Conservation (phyloP, 2,797 vertebrate species). For the Thalassophryne amazonica region DNA sequence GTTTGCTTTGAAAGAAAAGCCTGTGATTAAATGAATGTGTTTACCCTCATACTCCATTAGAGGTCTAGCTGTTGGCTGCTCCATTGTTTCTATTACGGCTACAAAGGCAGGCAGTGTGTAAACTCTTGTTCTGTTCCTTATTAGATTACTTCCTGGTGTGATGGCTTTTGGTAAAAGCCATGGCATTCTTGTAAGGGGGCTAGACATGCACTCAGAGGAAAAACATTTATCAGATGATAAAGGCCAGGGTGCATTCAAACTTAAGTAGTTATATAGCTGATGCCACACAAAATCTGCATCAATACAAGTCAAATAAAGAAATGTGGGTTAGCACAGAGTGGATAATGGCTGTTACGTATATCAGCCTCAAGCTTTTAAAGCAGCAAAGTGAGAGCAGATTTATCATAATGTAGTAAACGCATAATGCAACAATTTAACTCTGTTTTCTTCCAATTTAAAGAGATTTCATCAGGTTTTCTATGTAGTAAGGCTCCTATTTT, state of each 20-base stretch:
- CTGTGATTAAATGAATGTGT: constrained; percentile 89
- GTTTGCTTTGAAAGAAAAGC: constrained; percentile 83
- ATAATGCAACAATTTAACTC: constrained; percentile 52
- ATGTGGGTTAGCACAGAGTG: constrained; percentile 33
- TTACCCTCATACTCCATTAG: constrained; percentile 76
- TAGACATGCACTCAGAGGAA: constrained; percentile 62
- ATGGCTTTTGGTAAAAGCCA: constrained; percentile 70
- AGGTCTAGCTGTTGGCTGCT: constrained; percentile 54
- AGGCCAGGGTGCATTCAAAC: constrained; percentile 50
- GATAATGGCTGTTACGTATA: constrained; percentile 45
- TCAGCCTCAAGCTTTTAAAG: constrained; percentile 55
- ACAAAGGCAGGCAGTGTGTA: constrained; percentile 63
- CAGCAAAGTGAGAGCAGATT: constrained; percentile 54
- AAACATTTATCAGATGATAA: constrained; percentile 70
- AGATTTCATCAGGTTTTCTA: constrained; percentile 43
- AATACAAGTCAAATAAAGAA: constrained; percentile 60
- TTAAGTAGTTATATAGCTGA: constrained; percentile 57
- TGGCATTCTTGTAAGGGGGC: constrained; percentile 68
- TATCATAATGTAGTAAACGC: constrained; percentile 60
- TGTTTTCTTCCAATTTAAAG: constrained; percentile 45
- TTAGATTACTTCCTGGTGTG: constrained; percentile 74
- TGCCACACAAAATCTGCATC: constrained; percentile 65
- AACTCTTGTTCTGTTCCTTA: constrained; percentile 76
- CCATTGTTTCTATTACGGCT: constrained; percentile 66
- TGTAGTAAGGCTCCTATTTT: background rate